Base-by-base conservation (phyloP, 2,888 invertebrate species). In the Panopea generosa region DNA sequence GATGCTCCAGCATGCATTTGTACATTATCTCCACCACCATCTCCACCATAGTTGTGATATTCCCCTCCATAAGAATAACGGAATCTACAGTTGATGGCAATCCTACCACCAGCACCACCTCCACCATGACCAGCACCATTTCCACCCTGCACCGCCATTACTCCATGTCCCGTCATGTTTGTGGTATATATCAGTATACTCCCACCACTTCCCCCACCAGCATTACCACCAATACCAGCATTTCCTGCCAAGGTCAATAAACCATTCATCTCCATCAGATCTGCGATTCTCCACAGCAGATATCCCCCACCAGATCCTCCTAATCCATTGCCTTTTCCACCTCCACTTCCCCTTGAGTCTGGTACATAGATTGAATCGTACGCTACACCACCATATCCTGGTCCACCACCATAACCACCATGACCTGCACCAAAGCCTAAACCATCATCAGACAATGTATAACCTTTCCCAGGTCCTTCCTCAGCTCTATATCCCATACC, bases 131-230 rank as follows among this genome's bases (percentile, higher is more conserved):
- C 82, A 11, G 63, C 53, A 47, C 84, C 88, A 40, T 77, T 59
- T 38, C 89, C 89, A 50, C 89, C 89, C 62, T 73, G 71, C 24
- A 89, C 87, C 49, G 82, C 70, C 43, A 89, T 84, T 16, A 82
- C 68, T 9, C 89, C 89, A 76, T 89, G 88, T 16, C 89, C 89
- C 1, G 87, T 85, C 43, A 89, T 84, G 63, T 88, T 88, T 26
- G 83, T 84, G 6, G 87, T 73, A 18, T 76, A 60, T 26, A 89
- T 78, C n/a, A 85, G 68, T 14, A 86, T 65, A 71, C 85, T 77
- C 0, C 89, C 89, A 26, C 87, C 87, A 77, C 85, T 86, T 6
- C 89, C 89, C 33, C 89, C 89, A 20, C 87, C 89, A 20, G 86
- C 82, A 75, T 86, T 63, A 2, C 24, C 47, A 6, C 84, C 84